Evolutionary conservation across 2,888 invertebrate species (phyloP).

Genomic region (Formica aserva): DNA sequence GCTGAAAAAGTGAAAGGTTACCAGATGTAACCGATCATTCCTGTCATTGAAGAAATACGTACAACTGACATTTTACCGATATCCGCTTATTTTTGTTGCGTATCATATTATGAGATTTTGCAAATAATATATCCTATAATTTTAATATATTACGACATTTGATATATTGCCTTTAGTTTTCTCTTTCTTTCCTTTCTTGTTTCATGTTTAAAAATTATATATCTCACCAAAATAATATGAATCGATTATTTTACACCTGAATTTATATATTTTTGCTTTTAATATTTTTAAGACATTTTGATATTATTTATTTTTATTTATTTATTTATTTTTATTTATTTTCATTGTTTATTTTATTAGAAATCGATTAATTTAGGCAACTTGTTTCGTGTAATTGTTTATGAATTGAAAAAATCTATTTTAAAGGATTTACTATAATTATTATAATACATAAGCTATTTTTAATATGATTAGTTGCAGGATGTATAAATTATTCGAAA

Average conservation of each 20-base stretch:
- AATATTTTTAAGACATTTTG: neutral
- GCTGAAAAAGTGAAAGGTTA: slow-evolving; percentile 45
- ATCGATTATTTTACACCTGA: neutral
- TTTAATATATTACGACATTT: neutral
- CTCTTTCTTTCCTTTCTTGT: neutral
- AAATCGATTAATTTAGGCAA: neutral
- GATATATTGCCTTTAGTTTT: neutral
- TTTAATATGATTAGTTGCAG: slow-evolving; percentile 52
- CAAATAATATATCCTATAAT: neutral
- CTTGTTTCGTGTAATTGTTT: slow-evolving; percentile 37
- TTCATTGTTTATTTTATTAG: neutral
- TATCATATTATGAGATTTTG: neutral
- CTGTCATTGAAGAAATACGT: neutral
- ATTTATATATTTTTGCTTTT: neutral
- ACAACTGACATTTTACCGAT: slow-evolving; percentile 13
- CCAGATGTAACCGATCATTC: neutral
- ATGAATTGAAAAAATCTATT: slow-evolving; percentile 44
- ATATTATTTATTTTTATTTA: neutral
- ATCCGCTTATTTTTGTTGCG: neutral
- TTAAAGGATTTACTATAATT: slow-evolving; percentile 42
- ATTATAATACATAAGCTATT: slow-evolving; percentile 47
- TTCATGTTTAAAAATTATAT: neutral
- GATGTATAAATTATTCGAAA: neutral
- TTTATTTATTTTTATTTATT: neutral
- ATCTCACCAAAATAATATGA: neutral